Percentiles rank a stretch among this genome's conserved stretches.
These are phyloP conservation scores for Hyalella azteca DNA, from an alignment of 2,888 invertebrate species.

Conservation along the genomic window DNA sequence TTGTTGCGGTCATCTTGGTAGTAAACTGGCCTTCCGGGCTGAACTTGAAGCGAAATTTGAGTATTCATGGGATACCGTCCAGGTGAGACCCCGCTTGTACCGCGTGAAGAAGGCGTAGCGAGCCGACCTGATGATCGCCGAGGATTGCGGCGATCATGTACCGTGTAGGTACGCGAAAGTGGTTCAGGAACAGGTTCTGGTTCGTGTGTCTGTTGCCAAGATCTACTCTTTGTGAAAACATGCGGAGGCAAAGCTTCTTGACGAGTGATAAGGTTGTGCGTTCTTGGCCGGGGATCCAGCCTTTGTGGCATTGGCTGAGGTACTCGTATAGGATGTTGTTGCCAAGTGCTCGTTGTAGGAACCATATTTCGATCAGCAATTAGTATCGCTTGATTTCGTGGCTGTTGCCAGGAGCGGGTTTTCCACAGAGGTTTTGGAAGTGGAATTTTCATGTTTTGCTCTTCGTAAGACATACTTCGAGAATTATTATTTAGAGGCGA, in stretches of 20 bases:
- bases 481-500: conserved; percentile 26
- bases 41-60: conserved; percentile 7
- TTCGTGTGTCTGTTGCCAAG: conserved; percentile 57
- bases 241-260: conserved; percentile 47
- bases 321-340: conserved; percentile 43
- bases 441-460: conserved; percentile 38
- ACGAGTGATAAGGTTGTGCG: conserved; percentile 50
- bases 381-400: conserved; percentile 50
- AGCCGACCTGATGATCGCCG: conserved; percentile 50
- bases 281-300: not conserved
- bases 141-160: conserved; percentile 49
- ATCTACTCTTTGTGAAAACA: conserved; percentile 54
- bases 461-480: conserved; percentile 53
- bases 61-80: conserved; percentile 48
- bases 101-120: conserved; percentile 47
- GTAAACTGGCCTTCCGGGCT: not conserved
- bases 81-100: conserved; percentile 41
- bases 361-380: conserved; percentile 47
- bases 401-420: conserved; percentile 57
- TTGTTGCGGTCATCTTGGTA: conserved; percentile 4
- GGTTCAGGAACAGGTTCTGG: conserved; percentile 52
- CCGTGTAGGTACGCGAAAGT: conserved; percentile 54
- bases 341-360: conserved; percentile 51
- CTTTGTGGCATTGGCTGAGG: not conserved
- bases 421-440: conserved; percentile 50